Evolutionary conservation across 2,797 vertebrate species (phyloP).

Genomic region (Darevskia mixta): DNA sequence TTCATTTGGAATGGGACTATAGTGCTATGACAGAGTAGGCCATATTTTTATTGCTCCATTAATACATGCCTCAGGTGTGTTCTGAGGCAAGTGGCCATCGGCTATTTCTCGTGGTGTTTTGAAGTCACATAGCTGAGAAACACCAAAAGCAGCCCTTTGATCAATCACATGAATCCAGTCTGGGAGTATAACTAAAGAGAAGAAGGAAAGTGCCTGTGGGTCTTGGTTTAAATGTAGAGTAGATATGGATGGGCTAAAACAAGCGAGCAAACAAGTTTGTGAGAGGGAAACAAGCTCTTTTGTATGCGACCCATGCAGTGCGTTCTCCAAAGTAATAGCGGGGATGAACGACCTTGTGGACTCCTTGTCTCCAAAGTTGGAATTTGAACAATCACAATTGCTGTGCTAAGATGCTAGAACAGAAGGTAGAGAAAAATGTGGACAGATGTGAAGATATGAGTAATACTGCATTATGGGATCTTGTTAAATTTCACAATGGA

Average conservation of each 20-base stretch:
- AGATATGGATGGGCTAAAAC: constrained; percentile 20
- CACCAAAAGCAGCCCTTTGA: constrained; percentile 59
- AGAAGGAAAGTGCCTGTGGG: constrained; percentile 45
- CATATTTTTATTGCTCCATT: constrained; percentile 68
- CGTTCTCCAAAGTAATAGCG: constrained; percentile 2
- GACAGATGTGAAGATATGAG: constrained; percentile 9
- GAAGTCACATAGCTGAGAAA: constrained; percentile 56
- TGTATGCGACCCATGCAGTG: not conserved
- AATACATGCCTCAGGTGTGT: constrained; percentile 67
- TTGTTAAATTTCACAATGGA: not conserved
- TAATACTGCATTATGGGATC: not conserved
- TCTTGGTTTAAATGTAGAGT: constrained; percentile 19
- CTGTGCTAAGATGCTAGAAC: constrained; percentile 22
- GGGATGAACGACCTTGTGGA: constrained; percentile 9
- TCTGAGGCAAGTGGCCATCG: constrained; percentile 63
- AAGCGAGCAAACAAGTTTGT: constrained; percentile 30
- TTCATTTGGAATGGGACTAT: constrained; percentile 65
- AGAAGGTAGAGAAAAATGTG: constrained; percentile 9
- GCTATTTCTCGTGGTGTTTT: constrained; percentile 62
- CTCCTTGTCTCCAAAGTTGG: constrained; percentile 8
- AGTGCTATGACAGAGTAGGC: constrained; percentile 51
- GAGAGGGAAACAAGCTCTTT: constrained; percentile 2
- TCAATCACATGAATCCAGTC: constrained; percentile 37
- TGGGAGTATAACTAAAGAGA: constrained; percentile 47
- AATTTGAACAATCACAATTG: constrained; percentile 33